These are phyloP conservation scores for Tapirus terrestris DNA, from an alignment of 2,113 vertebrate species.

Conservation along the genomic window DNA sequence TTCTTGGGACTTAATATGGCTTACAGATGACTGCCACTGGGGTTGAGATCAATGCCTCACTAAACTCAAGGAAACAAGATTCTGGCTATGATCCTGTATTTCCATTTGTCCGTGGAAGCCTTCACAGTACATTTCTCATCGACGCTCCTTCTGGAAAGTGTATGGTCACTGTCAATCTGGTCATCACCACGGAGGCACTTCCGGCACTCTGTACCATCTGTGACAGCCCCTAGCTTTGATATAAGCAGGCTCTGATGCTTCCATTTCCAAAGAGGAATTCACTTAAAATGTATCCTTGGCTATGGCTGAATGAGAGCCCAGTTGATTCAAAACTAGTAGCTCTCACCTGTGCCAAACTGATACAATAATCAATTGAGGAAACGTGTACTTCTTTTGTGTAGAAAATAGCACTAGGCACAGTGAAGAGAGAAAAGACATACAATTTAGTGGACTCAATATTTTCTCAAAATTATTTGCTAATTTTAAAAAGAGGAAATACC, in stretches of 20 bases:
- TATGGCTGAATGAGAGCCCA: background rate
- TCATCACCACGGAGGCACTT: no score
- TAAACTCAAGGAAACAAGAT: background rate
- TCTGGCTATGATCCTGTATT: background rate
- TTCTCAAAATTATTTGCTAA: background rate
- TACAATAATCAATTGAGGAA: background rate
- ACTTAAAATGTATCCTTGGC: background rate
- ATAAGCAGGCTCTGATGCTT: background rate
- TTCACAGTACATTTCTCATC: background rate
- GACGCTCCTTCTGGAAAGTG: background rate
- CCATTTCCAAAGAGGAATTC: background rate
- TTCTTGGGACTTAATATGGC: background rate
- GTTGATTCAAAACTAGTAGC: background rate
- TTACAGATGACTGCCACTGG: background rate
- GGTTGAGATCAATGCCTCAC: background rate
- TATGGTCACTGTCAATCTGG: background rate
- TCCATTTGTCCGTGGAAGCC: background rate
- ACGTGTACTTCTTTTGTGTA: background rate
- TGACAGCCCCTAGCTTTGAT: background rate
- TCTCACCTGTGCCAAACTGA: background rate
- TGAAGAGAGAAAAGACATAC: background rate
- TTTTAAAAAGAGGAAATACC: background rate
- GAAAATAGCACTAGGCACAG: background rate
- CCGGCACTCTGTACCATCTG: background rate
- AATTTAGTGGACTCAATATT: background rate